phyloP scores from a whole-genome alignment of 2,113 vertebrate species.

The Eurypyga helias region DNA sequence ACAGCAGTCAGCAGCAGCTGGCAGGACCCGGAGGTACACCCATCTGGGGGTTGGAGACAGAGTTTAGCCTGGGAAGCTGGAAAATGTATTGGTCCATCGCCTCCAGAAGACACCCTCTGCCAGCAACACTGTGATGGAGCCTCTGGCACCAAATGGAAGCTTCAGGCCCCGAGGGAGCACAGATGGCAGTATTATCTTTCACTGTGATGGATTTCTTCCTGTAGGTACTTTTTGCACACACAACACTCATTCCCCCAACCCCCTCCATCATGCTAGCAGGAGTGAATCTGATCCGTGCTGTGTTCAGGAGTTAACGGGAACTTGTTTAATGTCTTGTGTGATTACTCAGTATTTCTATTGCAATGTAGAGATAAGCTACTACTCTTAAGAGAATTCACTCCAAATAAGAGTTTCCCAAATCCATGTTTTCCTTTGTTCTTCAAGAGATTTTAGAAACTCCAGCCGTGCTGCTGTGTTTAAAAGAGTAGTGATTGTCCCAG shows the following conservation, averaged over 20 bases:
- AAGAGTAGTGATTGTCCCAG: not conserved
- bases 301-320: not conserved
- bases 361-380: not conserved
- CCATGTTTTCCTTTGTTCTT: not conserved
- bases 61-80: not conserved
- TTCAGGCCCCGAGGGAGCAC: not conserved
- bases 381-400: not conserved
- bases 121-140: not conserved
- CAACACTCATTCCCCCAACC: too few relatives aligned
- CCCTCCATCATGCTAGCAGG: not conserved
- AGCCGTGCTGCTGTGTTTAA: not conserved
- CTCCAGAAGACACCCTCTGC: not conserved
- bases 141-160: not conserved
- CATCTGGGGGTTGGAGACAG: not conserved
- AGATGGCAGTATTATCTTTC: not conserved
- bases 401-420: not conserved
- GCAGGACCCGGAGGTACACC: not conserved
- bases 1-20: not conserved
- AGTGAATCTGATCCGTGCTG: not conserved
- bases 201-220: not conserved
- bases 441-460: not conserved
- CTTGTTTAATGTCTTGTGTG: not conserved
- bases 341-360: not conserved
- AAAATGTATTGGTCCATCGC: not conserved
- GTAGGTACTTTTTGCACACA: not conserved